Percentiles rank a stretch among this genome's conserved stretches.
phyloP scores from a whole-genome alignment of 2,797 vertebrate species.

The Darevskia nairensis region DNA sequence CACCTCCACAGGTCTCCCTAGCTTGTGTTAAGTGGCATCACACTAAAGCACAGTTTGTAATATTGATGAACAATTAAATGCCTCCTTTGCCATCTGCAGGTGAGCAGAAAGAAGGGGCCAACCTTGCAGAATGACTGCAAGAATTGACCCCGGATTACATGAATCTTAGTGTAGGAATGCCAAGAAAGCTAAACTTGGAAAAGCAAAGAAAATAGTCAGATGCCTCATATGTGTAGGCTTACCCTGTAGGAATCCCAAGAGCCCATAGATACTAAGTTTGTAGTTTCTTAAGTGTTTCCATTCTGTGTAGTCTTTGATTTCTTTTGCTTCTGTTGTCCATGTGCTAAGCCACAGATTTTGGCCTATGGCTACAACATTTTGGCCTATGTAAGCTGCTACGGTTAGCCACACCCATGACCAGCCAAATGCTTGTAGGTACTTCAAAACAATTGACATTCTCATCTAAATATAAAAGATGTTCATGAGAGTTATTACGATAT shows the following conservation, averaged over 20 bases:
- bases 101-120: not conserved
- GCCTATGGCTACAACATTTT: constrained; percentile 70
- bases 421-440: constrained; percentile 72
- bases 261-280: constrained; percentile 69
- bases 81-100: not conserved
- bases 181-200: not conserved
- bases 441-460: constrained; percentile 65
- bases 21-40: too few relatives aligned
- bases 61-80: not conserved
- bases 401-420: constrained; percentile 71
- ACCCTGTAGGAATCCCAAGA: constrained; percentile 77
- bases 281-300: constrained; percentile 72
- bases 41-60: not conserved
- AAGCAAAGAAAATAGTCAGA: constrained; percentile 14
- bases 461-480: constrained; percentile 60
- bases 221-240: constrained; percentile 17
- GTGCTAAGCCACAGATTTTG: constrained; percentile 75
- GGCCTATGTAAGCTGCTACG: constrained; percentile 63
- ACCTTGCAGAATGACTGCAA: not conserved
- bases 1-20: too few relatives aligned
- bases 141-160: too few relatives aligned
- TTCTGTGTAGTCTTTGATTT: constrained; percentile 62
- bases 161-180: not conserved
- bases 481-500: constrained; percentile 6
- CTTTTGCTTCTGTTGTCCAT: constrained; percentile 72